phyloP scores from a whole-genome alignment of 2,797 vertebrate genomes.

The Arrhamphus sclerolepis region DNA sequence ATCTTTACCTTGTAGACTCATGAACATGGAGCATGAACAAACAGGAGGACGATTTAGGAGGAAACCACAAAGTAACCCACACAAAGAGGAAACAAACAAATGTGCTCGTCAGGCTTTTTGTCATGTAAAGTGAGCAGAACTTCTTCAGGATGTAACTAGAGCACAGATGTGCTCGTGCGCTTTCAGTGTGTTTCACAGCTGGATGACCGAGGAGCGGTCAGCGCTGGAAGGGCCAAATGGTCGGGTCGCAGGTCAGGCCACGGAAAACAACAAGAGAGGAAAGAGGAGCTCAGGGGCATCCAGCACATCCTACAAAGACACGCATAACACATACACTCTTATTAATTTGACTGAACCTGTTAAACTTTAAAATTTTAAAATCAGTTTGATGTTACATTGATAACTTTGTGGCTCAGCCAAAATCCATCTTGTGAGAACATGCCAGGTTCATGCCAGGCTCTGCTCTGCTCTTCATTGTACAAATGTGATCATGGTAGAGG shows the following conservation, averaged over 20 bases:
- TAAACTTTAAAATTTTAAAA: no score
- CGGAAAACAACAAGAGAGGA: conserved; percentile 51
- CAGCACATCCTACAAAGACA: conserved; percentile 8
- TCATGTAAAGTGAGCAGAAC: conserved; percentile 21
- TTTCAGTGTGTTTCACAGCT: conserved; percentile 62
- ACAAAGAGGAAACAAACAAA: conserved; percentile 38
- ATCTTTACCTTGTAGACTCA: conserved; percentile 28
- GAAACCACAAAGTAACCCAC: conserved; percentile 38
- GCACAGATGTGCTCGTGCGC: conserved; percentile 41
- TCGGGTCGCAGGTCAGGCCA: conserved; percentile 63
- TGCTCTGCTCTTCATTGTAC: no score
- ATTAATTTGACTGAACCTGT: conserved; percentile 23
- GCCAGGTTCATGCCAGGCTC: no score
- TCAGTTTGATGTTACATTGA: no score
- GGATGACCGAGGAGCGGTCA: conserved; percentile 55
- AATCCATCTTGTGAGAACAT: no score
- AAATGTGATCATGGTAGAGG: no score
- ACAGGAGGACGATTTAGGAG: conserved; percentile 23
- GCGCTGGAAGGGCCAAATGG: conserved; percentile 56
- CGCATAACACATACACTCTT: conserved; percentile 19
- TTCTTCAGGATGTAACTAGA: conserved; percentile 29
- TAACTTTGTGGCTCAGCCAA: no score
- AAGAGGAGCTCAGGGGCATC: conserved; percentile 29
- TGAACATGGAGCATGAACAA: conserved; percentile 28
- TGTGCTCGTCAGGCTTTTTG: conserved; percentile 21